Percentiles rank a stretch among this genome's conserved stretches.
phyloP scores from a whole-genome alignment of 2,888 invertebrate genomes.

The Ennomos fuscantarius region DNA sequence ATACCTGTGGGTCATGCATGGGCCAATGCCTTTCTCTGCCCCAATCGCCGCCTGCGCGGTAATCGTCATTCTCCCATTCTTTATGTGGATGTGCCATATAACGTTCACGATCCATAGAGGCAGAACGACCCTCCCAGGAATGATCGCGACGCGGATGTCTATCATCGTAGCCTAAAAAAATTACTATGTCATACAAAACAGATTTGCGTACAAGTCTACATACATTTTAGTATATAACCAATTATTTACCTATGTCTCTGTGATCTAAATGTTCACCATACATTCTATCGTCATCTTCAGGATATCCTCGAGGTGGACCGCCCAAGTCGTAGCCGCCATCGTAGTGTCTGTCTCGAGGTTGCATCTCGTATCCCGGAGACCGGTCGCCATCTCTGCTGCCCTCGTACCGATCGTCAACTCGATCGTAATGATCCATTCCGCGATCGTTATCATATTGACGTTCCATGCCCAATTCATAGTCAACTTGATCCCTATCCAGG shows the following conservation, averaged over 20 bases:
- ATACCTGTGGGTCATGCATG: slow-evolving; percentile 77
- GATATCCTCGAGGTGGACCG: slow-evolving; percentile 78
- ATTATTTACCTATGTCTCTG: slow-evolving; percentile 72
- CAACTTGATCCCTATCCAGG: slow-evolving; percentile 77
- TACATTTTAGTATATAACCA: slow-evolving; percentile 11
- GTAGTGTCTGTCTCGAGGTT: slow-evolving; percentile 77
- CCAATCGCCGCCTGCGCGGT: slow-evolving; percentile 82
- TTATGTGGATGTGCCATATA: slow-evolving; percentile 76
- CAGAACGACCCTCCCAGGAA: slow-evolving; percentile 84
- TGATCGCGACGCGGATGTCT: slow-evolving; percentile 80
- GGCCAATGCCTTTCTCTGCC: slow-evolving; percentile 79
- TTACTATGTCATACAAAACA: slow-evolving; percentile 30
- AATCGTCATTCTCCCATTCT: slow-evolving; percentile 84
- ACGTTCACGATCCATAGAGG: slow-evolving; percentile 77
- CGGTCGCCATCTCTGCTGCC: slow-evolving; percentile 74
- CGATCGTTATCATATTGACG: slow-evolving; percentile 79
- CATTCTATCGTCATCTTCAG: slow-evolving; percentile 83
- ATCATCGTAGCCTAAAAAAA: slow-evolving; percentile 74
- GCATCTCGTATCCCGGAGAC: slow-evolving; percentile 73
- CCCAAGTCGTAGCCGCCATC: slow-evolving; percentile 76
- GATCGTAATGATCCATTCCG: slow-evolving; percentile 79
- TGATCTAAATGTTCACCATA: slow-evolving; percentile 79
- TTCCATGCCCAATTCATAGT: slow-evolving; percentile 71
- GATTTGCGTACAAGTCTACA: slow-evolving; percentile 1
- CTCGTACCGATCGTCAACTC: slow-evolving; percentile 77